Percentiles rank a stretch among this genome's conserved stretches.
Evolutionary conservation across 2,797 vertebrate genomes (phyloP).

Genomic region (Vespertilio murinus): DNA sequence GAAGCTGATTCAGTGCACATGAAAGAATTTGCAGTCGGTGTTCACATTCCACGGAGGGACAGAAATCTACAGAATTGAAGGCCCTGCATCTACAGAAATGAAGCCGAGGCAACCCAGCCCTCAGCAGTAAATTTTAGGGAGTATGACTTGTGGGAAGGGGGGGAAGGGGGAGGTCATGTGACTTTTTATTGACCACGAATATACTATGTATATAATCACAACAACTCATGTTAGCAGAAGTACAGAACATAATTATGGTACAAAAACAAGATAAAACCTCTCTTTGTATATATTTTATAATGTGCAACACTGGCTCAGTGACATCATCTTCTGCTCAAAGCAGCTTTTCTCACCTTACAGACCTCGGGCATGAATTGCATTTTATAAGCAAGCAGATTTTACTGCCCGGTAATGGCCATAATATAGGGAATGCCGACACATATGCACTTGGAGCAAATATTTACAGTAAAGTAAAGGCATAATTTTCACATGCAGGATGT

Average conservation of each 20-base stretch:
- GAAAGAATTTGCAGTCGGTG: background rate
- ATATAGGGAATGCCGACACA: background rate
- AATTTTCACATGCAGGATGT: constrained; percentile 66
- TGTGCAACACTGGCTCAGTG: background rate
- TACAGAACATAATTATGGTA: background rate
- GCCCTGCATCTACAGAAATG: background rate
- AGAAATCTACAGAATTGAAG: no score
- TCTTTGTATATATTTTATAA: background rate
- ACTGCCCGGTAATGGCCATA: background rate
- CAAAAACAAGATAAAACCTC: background rate
- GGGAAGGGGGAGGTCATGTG: background rate
- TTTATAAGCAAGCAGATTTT: background rate
- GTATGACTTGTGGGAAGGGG: background rate
- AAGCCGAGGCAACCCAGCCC: background rate
- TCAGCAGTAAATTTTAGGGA: background rate
- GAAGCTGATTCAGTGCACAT: background rate
- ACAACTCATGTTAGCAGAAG: background rate
- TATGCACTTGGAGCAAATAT: constrained; percentile 21
- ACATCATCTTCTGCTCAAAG: background rate
- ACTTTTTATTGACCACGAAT: background rate
- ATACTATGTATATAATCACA: background rate
- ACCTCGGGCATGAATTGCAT: background rate
- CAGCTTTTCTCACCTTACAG: background rate
- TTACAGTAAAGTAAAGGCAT: constrained; percentile 54
- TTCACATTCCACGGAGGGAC: background rate